Evolutionary conservation across 2,888 invertebrate species (phyloP), one percentile per base, ranked within the genome.

Genomic region (Sphaeridia pumilis): DNA sequence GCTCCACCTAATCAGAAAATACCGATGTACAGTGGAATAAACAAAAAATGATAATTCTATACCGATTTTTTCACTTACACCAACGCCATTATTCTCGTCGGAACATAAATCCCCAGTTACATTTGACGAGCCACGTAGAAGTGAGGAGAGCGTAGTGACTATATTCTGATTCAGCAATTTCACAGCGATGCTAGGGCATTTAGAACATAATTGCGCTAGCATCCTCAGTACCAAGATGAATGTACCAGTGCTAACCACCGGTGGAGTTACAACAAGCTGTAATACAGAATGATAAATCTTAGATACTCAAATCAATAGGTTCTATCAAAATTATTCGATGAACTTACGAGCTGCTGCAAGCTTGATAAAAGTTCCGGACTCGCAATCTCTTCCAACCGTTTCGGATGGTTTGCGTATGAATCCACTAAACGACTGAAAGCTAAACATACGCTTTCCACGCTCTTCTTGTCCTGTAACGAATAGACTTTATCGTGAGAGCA

Each of bases 341-440:
- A 28, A 67, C 77, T 74, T 67, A 86, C 84, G 74, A 92, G 72
- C 70, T 94, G 92, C 70, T 95, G 94, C 55, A 94, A 77, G 72
- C 94, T 94, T 49, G 88, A 87, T 26, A 97, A 77, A 55, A 97
- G 74, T 68, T 88, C 89, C 21, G 86, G 82, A 52, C 87, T 88
- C 45, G 94, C 92, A 58, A 98, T 93, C 74, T 95, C 93, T 69
- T 89, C 87, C 57, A 98, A 74, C 59, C 87, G 82, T 24, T 83
- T 79, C 20, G 92, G 83, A 70, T 97, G 93, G 65, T 84, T 80
- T 69, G 94, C 93, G 72, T 92, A 93, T 70, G 92, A 93, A 69
- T 98, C 97, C 44, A 97, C 93, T 42, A 98, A 77, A 4, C 97
- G 82, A 54, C 93, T 90, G 75, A 97, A 95, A 22, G 95, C 92